Evolutionary conservation across 2,888 invertebrate genomes (phyloP).

Genomic region (Synergus itoensis): DNA sequence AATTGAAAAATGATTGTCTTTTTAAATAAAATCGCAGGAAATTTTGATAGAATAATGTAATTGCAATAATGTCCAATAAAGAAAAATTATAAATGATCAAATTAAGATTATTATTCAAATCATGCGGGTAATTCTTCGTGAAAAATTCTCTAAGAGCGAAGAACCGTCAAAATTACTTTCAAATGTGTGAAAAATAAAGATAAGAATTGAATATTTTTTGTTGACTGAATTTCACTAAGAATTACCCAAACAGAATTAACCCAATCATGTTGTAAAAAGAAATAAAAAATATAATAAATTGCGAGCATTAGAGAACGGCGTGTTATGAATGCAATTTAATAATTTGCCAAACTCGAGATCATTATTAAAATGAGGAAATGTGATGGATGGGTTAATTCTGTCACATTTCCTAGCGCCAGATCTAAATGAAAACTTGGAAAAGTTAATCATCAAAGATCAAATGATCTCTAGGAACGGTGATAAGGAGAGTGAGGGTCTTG

Average conservation of each 20-base stretch:
- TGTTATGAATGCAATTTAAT: conserved; percentile 51
- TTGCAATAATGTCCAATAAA: not conserved
- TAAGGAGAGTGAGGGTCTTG: conserved; percentile 63
- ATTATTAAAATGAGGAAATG: conserved; percentile 49
- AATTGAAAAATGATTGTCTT: not conserved
- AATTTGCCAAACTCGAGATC: conserved; percentile 30
- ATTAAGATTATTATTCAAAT: not conserved
- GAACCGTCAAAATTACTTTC: not conserved
- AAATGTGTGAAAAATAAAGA: not conserved
- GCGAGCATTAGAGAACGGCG: conserved; percentile 67
- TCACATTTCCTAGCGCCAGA: conserved; percentile 51
- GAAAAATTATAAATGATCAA: not conserved
- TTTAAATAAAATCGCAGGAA: not conserved
- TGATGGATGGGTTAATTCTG: conserved; percentile 59
- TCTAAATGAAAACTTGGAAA: conserved; percentile 56
- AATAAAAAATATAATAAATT: conserved; percentile 48
- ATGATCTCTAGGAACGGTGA: conserved; percentile 62
- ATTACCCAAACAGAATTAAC: conserved; percentile 55
- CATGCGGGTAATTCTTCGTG: not conserved
- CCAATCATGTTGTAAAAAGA: conserved; percentile 50
- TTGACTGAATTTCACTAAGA: not conserved
- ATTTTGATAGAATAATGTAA: not conserved
- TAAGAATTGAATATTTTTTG: not conserved
- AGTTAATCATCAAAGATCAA: conserved; percentile 40
- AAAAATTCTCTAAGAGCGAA: not conserved